Evolutionary conservation across 2,797 vertebrate genomes (phyloP), one percentile per base, ranked within the genome.

Genomic region (Coracias cyanogaster): DNA sequence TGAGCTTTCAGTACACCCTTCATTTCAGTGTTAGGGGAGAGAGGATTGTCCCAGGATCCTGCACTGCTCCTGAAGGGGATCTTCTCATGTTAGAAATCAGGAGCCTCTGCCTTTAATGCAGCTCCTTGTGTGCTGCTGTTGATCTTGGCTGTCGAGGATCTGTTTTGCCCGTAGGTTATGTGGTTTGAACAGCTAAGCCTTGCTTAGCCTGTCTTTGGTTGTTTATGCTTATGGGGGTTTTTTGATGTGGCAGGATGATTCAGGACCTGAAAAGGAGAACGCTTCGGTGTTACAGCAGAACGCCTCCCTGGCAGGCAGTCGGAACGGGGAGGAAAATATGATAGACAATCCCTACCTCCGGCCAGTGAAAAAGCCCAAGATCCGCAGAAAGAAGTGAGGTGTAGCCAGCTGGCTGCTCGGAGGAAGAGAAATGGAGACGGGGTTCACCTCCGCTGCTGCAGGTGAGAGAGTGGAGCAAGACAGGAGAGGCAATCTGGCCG

Each of bases 321-420:
- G 99, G 79, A 98, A 97, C 0, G 99, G 92, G 8, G 99, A 99
- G 70, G 99, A 99, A 84, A 99, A 97, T 20, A 14, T 99, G 94
- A 99, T 99, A 4, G 99, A 99, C 97, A 99, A 99, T 76, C 99
- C 99, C 12, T 99, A 99, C 66, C 98, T 99, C 37, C 96, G 99
- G 7, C 99, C 99, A 0, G 99, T 99, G 74, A 99, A 99, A 96
- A 99, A 99, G 85, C 99, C 99, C 96, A 99, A 99, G 98, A 99
- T 99, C 85, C 99, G 99, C 94, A 98, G 99, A 97, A 99, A 99
- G 99, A 99, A 99, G 97, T 99, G 98, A 99, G 82, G 4, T 12
- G 14, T 10, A 48, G 46, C 80, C 76, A 81, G 64, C n/a, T 26
- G 88, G 64, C 64, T 81, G 78, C 80, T 28, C 72, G 33, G 49